Conservation (phyloP, 2,797 vertebrate genomes). For the Sorex maritimensis region DNA sequence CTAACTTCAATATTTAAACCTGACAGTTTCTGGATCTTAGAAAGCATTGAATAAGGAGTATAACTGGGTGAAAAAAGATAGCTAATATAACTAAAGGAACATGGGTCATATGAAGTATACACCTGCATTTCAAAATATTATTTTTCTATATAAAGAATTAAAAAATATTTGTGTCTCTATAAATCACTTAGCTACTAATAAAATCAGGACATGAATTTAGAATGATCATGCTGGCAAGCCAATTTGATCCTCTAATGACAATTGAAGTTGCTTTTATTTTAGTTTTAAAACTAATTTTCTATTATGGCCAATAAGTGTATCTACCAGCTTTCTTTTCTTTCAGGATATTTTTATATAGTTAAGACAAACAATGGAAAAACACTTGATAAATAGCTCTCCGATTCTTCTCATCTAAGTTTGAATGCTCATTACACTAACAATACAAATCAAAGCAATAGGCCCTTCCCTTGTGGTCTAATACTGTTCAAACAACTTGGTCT, state of each 20-base stretch:
- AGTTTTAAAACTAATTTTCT: constrained; percentile 29
- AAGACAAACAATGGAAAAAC: constrained; percentile 22
- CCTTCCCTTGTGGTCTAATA: not conserved
- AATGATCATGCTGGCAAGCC: not conserved
- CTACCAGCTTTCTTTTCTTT: not conserved
- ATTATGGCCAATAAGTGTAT: not conserved
- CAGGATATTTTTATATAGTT: not conserved
- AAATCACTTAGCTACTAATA: not conserved
- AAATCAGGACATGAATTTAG: not conserved
- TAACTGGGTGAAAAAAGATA: not conserved
- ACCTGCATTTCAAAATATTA: not conserved
- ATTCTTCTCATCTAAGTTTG: constrained; percentile 10
- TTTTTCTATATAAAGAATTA: not conserved
- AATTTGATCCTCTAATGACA: not conserved
- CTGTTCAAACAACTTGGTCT: constrained; percentile 36
- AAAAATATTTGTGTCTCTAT: not conserved
- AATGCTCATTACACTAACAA: not conserved
- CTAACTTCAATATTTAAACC: not conserved
- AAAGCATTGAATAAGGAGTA: not conserved
- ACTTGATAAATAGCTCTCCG: not conserved
- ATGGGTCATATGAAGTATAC: not conserved
- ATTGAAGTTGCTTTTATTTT: constrained; percentile 47
- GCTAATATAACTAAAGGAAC: not conserved
- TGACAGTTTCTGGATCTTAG: not conserved
- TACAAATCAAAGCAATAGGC: not conserved